phyloP scores from a whole-genome alignment of 2,113 vertebrate genomes.

The Columba janthina region DNA sequence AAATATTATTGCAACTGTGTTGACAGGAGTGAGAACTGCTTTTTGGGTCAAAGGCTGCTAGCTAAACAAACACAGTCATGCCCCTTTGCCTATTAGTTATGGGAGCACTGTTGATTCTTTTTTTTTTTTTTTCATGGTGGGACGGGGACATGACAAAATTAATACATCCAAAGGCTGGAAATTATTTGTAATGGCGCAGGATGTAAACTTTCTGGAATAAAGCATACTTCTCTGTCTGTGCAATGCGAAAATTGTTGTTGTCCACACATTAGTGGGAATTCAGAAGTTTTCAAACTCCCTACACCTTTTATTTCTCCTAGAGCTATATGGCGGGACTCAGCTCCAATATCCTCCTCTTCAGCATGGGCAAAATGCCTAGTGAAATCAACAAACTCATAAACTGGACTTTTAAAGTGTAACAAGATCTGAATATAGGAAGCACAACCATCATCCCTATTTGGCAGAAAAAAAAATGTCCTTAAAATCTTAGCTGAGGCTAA shows the following conservation, averaged over 20 bases:
- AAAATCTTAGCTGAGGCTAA: conserved; percentile 40
- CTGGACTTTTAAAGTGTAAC: neutral
- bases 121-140: rapidly evolving
- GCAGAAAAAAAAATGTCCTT: neutral
- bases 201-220: neutral
- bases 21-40: neutral
- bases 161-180: neutral
- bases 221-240: neutral
- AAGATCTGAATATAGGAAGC: neutral
- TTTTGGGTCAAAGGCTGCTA: conserved; percentile 7
- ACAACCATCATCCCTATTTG: neutral
- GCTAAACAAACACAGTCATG: neutral
- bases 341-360: neutral
- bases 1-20: conserved; percentile 38
- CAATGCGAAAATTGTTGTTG: neutral
- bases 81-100: neutral
- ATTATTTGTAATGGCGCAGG: neutral
- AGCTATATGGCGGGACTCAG: neutral
- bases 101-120: neutral
- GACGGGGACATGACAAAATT: neutral
- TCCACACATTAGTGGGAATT: neutral
- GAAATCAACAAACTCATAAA: conserved; percentile 25
- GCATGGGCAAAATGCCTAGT: neutral
- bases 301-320: neutral
- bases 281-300: neutral